Conservation (phyloP, 2,797 vertebrate genomes). For the Crypturellus tataupa region DNA sequence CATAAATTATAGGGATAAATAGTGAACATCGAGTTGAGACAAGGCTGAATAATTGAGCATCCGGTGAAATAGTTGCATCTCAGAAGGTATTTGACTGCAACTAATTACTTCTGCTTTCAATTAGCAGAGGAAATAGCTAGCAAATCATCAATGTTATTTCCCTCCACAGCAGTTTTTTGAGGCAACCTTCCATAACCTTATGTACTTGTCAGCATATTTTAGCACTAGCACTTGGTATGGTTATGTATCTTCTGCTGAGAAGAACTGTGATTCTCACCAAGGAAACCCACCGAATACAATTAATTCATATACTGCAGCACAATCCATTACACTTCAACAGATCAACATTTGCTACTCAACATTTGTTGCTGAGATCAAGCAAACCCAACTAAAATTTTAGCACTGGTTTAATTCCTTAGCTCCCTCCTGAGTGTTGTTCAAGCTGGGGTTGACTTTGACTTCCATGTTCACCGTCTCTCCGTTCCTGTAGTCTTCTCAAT, state of each 20-base stretch:
- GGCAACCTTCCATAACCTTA: slow-evolving; percentile 24
- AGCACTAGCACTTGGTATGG: slow-evolving; percentile 21
- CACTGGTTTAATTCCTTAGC: not conserved
- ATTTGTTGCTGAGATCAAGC: not conserved
- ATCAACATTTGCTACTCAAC: not conserved
- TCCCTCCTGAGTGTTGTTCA: not conserved
- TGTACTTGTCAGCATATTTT: slow-evolving; percentile 46
- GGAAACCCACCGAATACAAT: not conserved
- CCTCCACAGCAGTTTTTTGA: not conserved
- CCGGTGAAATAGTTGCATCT: not conserved
- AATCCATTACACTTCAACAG: not conserved
- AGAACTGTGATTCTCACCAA: slow-evolving; percentile 23
- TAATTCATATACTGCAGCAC: not conserved
- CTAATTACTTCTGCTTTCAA: slow-evolving; percentile 39
- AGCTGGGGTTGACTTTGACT: not conserved
- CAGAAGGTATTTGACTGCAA: slow-evolving; percentile 6
- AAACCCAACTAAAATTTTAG: not conserved
- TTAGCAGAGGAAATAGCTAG: slow-evolving; percentile 32
- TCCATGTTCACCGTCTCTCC: not conserved
- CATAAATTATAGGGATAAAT: not conserved
- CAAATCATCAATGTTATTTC: slow-evolving; percentile 28
- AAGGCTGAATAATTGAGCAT: not conserved
- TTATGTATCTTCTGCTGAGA: not conserved
- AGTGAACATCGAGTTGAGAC: not conserved
- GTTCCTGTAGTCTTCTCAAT: not conserved